These are phyloP conservation scores for Apus apus DNA, from an alignment of 2,113 vertebrate species.

Conservation along the genomic window DNA sequence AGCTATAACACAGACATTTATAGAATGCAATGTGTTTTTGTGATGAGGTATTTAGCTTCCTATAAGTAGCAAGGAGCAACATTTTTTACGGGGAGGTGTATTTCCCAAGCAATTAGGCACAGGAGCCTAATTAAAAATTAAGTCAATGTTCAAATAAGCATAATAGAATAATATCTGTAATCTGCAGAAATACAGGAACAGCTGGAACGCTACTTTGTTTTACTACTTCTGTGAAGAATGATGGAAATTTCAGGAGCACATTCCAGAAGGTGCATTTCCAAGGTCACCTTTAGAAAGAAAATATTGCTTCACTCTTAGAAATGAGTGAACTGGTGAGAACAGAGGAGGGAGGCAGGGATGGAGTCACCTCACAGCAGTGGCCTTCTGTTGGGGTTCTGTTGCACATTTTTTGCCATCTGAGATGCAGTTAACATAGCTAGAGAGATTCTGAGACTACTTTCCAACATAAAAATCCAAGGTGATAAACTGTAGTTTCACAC, in stretches of 20 bases:
- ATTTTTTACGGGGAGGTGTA: conserved; percentile 48
- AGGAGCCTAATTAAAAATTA: conserved; percentile 73
- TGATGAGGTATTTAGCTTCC: conserved; percentile 50
- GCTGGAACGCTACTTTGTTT: neutral
- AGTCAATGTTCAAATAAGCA: conserved; percentile 63
- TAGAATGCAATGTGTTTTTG: neutral
- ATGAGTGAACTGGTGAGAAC: neutral
- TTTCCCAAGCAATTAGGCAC: conserved; percentile 67
- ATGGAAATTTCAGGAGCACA: neutral
- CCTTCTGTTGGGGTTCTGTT: neutral
- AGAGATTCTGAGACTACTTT: neutral
- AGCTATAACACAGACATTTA: conserved; percentile 25
- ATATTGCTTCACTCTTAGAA: neutral
- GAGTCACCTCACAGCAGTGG: neutral
- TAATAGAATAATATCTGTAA: conserved; percentile 30
- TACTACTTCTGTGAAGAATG: neutral
- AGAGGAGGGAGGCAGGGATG: neutral
- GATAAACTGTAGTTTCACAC: neutral
- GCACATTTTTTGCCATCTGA: neutral
- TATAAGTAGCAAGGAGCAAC: conserved; percentile 33
- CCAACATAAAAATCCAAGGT: neutral
- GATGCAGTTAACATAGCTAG: neutral
- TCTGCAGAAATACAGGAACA: conserved; percentile 10
- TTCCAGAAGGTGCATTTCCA: neutral
- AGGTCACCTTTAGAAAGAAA: neutral